Percentiles rank a stretch among this genome's conserved stretches.
Conservation (phyloP, 2,113 vertebrate genomes). For the Charina bottae region DNA sequence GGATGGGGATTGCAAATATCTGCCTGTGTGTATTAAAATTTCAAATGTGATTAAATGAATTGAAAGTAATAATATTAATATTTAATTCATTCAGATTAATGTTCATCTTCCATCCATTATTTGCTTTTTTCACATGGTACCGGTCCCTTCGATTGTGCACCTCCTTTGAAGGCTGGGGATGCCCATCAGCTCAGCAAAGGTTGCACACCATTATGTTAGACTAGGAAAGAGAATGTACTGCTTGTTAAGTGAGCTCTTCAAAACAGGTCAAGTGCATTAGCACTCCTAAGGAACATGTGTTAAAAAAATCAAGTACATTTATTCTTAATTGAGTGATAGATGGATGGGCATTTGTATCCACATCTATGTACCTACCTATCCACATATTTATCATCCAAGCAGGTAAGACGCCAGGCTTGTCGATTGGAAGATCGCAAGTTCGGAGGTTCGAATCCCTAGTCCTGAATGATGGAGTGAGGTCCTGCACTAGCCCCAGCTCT, state of each 20-base stretch:
- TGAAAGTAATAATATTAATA: background rate
- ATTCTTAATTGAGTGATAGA: background rate
- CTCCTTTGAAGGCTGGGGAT: background rate
- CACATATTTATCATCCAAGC: background rate
- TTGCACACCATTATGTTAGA: background rate
- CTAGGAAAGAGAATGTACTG: background rate
- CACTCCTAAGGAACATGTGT: background rate
- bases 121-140: background rate
- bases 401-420: no score
- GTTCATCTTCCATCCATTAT: background rate
- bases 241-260: background rate
- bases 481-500: no score
- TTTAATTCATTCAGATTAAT: background rate
- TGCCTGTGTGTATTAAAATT: background rate
- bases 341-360: background rate
- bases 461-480: no score
- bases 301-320: background rate
- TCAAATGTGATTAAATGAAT: background rate
- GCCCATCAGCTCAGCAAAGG: background rate
- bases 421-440: no score
- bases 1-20: background rate
- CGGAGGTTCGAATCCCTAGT: no score
- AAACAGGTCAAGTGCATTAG: background rate
- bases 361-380: background rate
- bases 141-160: background rate